Conservation (phyloP, 2,797 vertebrate genomes). For the Sebastiscus tertius region DNA sequence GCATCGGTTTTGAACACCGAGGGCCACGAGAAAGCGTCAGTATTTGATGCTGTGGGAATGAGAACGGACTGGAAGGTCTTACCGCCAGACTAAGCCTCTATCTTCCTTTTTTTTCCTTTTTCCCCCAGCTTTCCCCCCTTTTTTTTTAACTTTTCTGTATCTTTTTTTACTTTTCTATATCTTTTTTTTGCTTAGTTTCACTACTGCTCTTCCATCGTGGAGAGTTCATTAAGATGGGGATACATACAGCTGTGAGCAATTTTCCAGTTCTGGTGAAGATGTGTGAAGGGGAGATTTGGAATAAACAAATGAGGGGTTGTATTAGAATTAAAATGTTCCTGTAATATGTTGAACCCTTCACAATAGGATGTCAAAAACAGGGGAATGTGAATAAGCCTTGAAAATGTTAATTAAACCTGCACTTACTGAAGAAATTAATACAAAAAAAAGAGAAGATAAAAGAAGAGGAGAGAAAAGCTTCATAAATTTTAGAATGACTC, state of each 20-base stretch:
- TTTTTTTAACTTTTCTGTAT: neutral
- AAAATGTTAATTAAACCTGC: neutral
- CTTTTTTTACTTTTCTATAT: no score
- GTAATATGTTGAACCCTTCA: neutral
- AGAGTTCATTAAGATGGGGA: neutral
- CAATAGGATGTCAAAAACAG: neutral
- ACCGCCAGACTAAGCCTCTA: neutral
- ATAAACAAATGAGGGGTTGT: neutral
- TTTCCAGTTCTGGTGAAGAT: neutral
- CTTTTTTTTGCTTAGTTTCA: neutral
- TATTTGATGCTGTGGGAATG: no score
- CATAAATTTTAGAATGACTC: constrained; percentile 61
- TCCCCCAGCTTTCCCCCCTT: no score
- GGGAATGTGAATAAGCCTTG: neutral
- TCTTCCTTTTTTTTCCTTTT: neutral
- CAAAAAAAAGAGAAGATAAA: neutral
- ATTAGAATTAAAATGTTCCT: neutral
- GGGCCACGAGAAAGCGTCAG: no score
- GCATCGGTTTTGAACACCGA: no score
- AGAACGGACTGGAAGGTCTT: neutral
- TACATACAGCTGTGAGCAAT: neutral
- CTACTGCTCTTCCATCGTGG: neutral
- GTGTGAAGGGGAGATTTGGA: neutral
- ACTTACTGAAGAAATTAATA: neutral
- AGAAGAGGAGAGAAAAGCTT: neutral